Evolutionary conservation across 2,113 vertebrate species (phyloP).

Genomic region (Clarias macrocephalus): DNA sequence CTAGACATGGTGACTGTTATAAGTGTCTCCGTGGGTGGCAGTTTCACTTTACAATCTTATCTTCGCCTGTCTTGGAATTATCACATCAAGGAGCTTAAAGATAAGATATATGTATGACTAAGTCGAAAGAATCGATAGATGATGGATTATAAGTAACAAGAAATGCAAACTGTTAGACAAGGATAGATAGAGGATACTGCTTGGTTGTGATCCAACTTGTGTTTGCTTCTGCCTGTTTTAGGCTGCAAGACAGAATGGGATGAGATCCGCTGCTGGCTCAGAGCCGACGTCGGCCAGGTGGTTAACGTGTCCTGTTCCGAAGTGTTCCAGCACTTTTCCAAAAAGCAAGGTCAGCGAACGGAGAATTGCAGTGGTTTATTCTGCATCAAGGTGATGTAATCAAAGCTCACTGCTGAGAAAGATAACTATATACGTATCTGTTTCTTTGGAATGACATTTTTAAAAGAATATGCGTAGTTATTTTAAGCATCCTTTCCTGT

Average conservation of each 20-base stretch:
- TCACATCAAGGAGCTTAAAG: not conserved
- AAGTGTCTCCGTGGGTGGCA: not conserved
- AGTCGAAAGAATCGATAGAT: not conserved
- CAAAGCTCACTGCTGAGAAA: not conserved
- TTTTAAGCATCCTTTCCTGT: constrained; percentile 5
- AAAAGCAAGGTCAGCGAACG: constrained; percentile 67
- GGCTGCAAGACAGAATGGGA: constrained; percentile 76
- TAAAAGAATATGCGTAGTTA: not conserved
- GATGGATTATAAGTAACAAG: not conserved
- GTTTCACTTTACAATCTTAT: not conserved
- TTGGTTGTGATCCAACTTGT: not conserved
- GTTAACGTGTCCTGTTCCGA: constrained; percentile 73
- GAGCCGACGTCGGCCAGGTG: constrained; percentile 69
- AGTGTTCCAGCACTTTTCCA: constrained; percentile 73
- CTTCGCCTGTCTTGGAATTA: not conserved
- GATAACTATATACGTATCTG: not conserved
- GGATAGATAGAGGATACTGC: not conserved
- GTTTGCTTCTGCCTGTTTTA: constrained; percentile 44
- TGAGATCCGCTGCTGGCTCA: constrained; percentile 71
- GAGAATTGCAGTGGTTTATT: not conserved
- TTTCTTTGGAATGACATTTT: not conserved
- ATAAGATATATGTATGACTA: not conserved
- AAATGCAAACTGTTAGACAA: not conserved
- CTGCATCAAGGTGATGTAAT: not conserved
- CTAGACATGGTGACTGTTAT: not conserved